Evolutionary conservation across 1,140 invertebrate species (phyloP), one percentile per base, ranked within the genome.

Genomic region (Macrobrachium rosenbergii): DNA sequence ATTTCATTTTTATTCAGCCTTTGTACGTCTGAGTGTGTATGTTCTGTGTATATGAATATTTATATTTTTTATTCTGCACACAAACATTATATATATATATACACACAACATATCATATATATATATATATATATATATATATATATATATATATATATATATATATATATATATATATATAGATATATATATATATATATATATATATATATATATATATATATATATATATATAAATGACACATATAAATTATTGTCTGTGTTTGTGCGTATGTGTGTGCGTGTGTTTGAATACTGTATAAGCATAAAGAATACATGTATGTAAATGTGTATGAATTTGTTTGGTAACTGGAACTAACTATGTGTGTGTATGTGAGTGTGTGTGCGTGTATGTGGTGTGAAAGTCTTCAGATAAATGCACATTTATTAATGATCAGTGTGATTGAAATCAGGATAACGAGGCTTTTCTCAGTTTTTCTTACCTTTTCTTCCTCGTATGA

Each of bases 71-170:
- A 3, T 37, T 37, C 28, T 37, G 28, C 28, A 37, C 28, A 3
- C 28, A 37, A 37, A 37, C 28, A 37, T n/a, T 59, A 79, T 60
- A 62, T 59, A 62, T 69, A 82, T 82, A 72, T 69, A 45, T 72
- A 67, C 59, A n/a, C n/a, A n/a, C n/a, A n/a, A n/a, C n/a, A n/a
- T n/a, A n/a, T n/a, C n/a, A n/a, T n/a, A n/a, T n/a, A 60, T 60
- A 78, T n/a, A 59, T 59, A 79, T 60, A 62, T 59, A 62, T 69
- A 82, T 82, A 72, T 69, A 45, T 72, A 67, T 69, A 82, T 72
- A 82, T 69, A 82, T 82, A 82, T 69, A 82, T 82, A 82, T 69
- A 72, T 82, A 82, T 69, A 69, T 82, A 69, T 69, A 69, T 69
- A 69, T 52, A 69, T 52, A 3, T 52, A 69, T 52, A 69, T 52